These are phyloP conservation scores for Butorides virescens DNA, from an alignment of 2,113 vertebrate genomes.

Conservation along the genomic window DNA sequence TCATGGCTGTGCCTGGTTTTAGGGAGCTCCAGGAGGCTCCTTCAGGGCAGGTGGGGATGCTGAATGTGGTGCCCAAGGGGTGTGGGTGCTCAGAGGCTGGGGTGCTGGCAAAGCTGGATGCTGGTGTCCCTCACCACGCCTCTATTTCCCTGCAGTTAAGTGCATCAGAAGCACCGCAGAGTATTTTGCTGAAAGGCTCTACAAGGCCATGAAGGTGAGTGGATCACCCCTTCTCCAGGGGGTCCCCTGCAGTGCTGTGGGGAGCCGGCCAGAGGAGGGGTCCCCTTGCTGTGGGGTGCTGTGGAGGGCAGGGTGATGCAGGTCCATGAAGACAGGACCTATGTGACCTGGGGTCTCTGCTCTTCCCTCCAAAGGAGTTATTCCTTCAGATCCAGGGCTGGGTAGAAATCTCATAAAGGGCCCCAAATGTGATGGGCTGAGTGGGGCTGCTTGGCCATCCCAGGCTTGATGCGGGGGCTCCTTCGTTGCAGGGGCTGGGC, in stretches of 20 bases:
- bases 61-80: neutral
- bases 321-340: neutral
- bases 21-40: neutral
- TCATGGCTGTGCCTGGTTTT: neutral
- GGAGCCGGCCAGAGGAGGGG: neutral
- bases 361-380: neutral
- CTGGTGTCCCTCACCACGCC: neutral
- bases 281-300: fast-evolving
- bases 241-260: fast-evolving
- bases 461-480: neutral
- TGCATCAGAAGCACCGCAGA: conserved; percentile 86
- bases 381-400: neutral
- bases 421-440: neutral
- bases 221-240: neutral
- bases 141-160: conserved; percentile 79
- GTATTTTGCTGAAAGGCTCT: conserved; percentile 91
- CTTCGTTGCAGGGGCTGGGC: conserved; percentile 83
- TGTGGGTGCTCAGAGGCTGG: neutral
- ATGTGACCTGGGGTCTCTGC: neutral
- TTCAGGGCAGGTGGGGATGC: neutral
- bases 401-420: neutral
- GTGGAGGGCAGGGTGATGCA: neutral
- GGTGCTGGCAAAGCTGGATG: neutral
- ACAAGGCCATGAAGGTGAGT: conserved; percentile 96
- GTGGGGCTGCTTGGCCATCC: neutral